Evolutionary conservation across 2,797 vertebrate species (phyloP).

Genomic region (Hybognathus amarus): DNA sequence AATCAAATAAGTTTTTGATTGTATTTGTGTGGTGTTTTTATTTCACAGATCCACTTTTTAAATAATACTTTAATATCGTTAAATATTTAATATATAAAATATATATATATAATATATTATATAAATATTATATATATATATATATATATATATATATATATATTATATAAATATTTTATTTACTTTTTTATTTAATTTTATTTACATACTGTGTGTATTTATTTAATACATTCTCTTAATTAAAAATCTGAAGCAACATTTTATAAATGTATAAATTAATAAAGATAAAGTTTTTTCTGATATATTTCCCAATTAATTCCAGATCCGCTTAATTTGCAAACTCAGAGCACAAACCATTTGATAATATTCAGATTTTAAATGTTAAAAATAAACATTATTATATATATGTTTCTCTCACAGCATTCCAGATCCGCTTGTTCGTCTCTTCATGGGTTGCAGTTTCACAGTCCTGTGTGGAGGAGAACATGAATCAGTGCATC

Average conservation of each 20-base stretch:
- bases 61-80: too few relatives aligned
- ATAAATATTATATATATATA: too few relatives aligned
- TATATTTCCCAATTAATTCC: not conserved
- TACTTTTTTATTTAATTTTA: too few relatives aligned
- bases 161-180: too few relatives aligned
- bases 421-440: conserved; percentile 39
- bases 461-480: conserved; percentile 24
- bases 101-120: too few relatives aligned
- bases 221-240: not conserved
- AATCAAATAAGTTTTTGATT: too few relatives aligned
- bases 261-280: not conserved
- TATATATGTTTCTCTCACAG: conserved; percentile 14
- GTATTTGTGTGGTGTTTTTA: too few relatives aligned
- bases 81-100: too few relatives aligned
- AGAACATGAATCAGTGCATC: not conserved
- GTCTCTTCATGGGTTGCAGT: conserved; percentile 30
- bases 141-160: too few relatives aligned
- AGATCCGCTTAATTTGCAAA: not conserved
- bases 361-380: not conserved
- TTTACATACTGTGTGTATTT: too few relatives aligned
- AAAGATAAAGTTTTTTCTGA: not conserved
- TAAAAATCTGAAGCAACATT: not conserved
- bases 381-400: not conserved
- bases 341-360: not conserved
- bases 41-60: too few relatives aligned